Evolutionary conservation across 2,888 invertebrate genomes (phyloP).

Genomic region (Scaptomyza parva): DNA sequence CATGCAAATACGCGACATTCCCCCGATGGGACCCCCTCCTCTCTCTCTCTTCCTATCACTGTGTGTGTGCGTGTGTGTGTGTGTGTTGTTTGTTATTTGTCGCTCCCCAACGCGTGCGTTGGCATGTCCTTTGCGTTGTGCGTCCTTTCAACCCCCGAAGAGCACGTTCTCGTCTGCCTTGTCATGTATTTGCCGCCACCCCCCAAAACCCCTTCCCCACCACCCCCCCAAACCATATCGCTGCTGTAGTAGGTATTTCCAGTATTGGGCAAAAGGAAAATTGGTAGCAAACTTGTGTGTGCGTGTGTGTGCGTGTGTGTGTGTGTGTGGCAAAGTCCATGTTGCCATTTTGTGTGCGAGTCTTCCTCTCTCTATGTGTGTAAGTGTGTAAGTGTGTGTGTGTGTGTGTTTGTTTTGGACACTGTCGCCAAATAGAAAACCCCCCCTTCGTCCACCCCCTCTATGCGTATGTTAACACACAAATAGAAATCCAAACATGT

Average conservation of each 20-base stretch:
- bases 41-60: conserved; percentile 24
- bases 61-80: conserved; percentile 31
- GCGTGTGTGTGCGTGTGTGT: conserved; percentile 36
- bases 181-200: conserved; percentile 39
- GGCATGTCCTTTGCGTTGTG: conserved; percentile 30
- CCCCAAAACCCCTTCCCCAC: too few species aligned
- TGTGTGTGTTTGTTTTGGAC: conserved; percentile 63
- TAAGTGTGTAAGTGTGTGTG: conserved; percentile 36
- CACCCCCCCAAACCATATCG: not conserved
- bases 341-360: conserved; percentile 54
- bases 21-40: conserved; percentile 45
- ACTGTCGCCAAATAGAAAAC: conserved; percentile 71
- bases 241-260: conserved; percentile 52
- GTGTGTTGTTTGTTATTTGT: conserved; percentile 69
- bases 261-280: conserved; percentile 40
- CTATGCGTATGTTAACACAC: conserved; percentile 26
- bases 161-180: conserved; percentile 60
- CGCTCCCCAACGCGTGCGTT: conserved; percentile 55
- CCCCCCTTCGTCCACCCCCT: conserved; percentile 17
- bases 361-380: conserved; percentile 23
- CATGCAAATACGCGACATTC: conserved; percentile 72
- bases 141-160: conserved; percentile 58
- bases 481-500: not conserved
- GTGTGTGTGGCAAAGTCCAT: conserved; percentile 34
- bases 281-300: conserved; percentile 37